These are phyloP conservation scores for Tonatia bakeri DNA, from an alignment of 2,113 vertebrate genomes.

Conservation along the genomic window DNA sequence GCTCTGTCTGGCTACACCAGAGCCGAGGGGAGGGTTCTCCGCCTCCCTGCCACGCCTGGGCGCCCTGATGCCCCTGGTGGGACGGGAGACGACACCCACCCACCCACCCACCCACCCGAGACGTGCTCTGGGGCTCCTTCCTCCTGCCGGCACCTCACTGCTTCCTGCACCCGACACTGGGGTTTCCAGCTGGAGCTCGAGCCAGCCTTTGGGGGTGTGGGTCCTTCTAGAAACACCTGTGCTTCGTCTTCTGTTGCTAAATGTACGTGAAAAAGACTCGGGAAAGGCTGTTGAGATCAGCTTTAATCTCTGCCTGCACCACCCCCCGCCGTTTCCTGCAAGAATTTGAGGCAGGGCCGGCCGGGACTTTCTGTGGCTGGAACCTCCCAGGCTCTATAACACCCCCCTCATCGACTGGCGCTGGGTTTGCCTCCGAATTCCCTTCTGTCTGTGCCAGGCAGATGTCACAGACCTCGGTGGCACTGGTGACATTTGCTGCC, in stretches of 20 bases:
- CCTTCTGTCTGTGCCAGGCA: not conserved
- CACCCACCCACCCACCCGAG: not conserved
- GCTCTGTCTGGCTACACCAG: not conserved
- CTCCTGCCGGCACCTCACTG: too few species aligned
- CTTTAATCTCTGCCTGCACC: not conserved
- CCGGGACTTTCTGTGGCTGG: not conserved
- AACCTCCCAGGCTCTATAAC: not conserved
- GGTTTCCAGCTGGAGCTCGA: not conserved
- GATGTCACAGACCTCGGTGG: not conserved
- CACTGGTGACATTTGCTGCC: not conserved
- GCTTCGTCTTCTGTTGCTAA: not conserved
- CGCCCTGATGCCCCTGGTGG: not conserved
- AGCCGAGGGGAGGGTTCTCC: not conserved
- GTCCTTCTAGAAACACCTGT: rapidly evolving
- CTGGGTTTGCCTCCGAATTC: not conserved
- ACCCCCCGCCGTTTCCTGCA: too few species aligned
- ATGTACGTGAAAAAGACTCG: not conserved
- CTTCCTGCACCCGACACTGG: not conserved
- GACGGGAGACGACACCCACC: not conserved
- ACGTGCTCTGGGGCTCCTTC: rapidly evolving
- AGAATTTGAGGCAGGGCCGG: not conserved
- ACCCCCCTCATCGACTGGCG: rapidly evolving
- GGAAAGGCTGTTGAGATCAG: not conserved
- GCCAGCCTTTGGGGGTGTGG: not conserved
- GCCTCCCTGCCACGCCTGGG: not conserved